Conservation (phyloP, 2,797 vertebrate genomes). For the Psittacula derbiana region DNA sequence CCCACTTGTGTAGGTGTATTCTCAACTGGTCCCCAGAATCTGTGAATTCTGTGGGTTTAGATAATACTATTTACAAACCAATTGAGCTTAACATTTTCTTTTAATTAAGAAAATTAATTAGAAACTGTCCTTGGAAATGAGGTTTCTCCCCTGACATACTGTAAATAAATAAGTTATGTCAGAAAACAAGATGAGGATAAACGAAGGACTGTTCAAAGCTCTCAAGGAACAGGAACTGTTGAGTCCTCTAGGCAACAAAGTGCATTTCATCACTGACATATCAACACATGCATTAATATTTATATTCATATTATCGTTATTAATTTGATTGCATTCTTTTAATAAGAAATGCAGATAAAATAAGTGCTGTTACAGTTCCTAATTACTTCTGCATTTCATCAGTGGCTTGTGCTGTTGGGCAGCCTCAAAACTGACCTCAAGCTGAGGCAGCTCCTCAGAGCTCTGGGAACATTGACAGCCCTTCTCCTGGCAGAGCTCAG, state of each 20-base stretch:
- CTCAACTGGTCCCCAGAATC: not conserved
- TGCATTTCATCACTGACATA: not conserved
- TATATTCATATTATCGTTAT: not conserved
- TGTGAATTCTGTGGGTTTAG: not conserved
- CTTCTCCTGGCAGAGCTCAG: not conserved
- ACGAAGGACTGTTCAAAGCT: not conserved
- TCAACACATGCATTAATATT: not conserved
- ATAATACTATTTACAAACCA: not conserved
- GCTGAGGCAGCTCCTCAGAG: not conserved
- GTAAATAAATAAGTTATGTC: slow-evolving; percentile 21
- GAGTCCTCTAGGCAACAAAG: not conserved
- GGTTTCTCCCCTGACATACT: not conserved
- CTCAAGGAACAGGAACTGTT: not conserved
- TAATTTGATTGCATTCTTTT: not conserved
- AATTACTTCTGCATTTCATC: not conserved
- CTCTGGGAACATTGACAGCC: not conserved
- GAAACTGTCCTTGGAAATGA: slow-evolving; percentile 32
- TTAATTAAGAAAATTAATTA: slow-evolving; percentile 37
- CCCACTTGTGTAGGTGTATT: not conserved
- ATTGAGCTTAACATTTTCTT: not conserved
- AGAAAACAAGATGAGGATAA: slow-evolving; percentile 26
- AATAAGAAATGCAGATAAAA: not conserved
- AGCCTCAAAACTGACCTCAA: not conserved
- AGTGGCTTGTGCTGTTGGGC: not conserved
- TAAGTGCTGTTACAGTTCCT: not conserved